Base-by-base conservation (phyloP, 37 sponge, comb jelly and placozoan genomes). In the Aphrocallistes beatrix region DNA sequence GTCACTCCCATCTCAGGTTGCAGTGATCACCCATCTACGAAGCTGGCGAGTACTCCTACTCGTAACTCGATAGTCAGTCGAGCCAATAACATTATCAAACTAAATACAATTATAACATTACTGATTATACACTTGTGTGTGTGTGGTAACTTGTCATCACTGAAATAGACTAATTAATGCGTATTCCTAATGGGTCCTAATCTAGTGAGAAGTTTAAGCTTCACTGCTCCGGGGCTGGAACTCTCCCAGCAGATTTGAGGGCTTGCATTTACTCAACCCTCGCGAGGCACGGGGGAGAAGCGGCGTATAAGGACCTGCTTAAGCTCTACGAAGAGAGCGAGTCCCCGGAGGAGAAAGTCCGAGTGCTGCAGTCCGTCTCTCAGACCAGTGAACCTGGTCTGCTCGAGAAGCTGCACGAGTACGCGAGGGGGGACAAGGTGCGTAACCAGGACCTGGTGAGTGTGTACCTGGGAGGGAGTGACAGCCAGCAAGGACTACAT, bases 301-400 rank as follows among this genome's bases (percentile, higher is more conserved):
- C 25, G 17, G 75, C 21, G 6, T 60, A 60, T 30, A 60, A 30
- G 8, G 34, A 60, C 1, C 30, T 86, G 17, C 37, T 81, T 1
- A 48, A 93, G 91, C 86, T 98, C 37, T 91, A 92, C 82, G 88
- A 90, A 23, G 51, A 39, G 32, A 85, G 90, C 9, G 93, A 93
- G 75, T 51, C 83, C 0, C 91, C 92, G 39, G 99, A 98, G 83
- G 99, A 98, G 90, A 89, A 86, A 82, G 90, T 89, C 37, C 69
- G 99, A 49, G 75, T 98, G 30, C 34, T 60, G 21, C 75, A 60
- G 34, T 60, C 28, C 34, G 75, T 30, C 3, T 60, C 75, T 25
- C 75, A 60, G n/a, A 60, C 75, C 3, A 30, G 75, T 25, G 75
- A 60, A 32, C 17, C 32, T 1, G 25, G 28, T 3, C 75, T 60